phyloP scores from a whole-genome alignment of 2,888 invertebrate genomes.

The Loripinus fragilis region DNA sequence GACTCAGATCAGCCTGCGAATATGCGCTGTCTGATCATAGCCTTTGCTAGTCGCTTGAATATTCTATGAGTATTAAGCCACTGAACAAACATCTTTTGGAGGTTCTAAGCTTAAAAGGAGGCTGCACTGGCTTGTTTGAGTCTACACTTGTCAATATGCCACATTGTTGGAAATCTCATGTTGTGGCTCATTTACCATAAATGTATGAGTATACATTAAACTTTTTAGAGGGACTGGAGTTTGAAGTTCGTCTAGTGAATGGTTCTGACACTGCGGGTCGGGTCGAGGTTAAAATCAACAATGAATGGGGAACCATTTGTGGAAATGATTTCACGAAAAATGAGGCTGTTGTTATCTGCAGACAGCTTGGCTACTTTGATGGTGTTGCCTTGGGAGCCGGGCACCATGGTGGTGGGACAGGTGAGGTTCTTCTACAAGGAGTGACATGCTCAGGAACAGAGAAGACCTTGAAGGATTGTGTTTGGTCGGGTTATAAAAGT shows the following conservation, averaged over 20 bases:
- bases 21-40: too few relatives aligned
- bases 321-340: constrained; percentile 88
- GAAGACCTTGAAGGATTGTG: constrained; percentile 42
- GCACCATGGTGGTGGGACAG: constrained; percentile 37
- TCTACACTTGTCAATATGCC: too few relatives aligned
- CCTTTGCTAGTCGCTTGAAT: too few relatives aligned
- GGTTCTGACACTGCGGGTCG: constrained; percentile 52
- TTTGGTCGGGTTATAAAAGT: constrained; percentile 50
- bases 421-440: constrained; percentile 34
- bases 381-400: constrained; percentile 54
- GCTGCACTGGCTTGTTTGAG: too few relatives aligned
- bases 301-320: constrained; percentile 89
- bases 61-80: too few relatives aligned
- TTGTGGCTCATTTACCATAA: too few relatives aligned
- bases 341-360: constrained; percentile 88
- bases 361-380: constrained; percentile 86
- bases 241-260: constrained; percentile 56
- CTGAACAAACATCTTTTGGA: too few relatives aligned
- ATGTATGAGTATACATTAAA: too few relatives aligned
- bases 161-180: too few relatives aligned
- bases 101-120: too few relatives aligned
- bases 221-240: constrained; percentile 24
- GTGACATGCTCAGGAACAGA: constrained; percentile 42
- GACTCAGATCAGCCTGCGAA: too few relatives aligned
- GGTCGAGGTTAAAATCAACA: constrained; percentile 77